Percentiles rank a stretch among this genome's conserved stretches.
These are phyloP conservation scores for Pedionomus torquatus DNA, from an alignment of 2,113 vertebrate species.

Conservation along the genomic window DNA sequence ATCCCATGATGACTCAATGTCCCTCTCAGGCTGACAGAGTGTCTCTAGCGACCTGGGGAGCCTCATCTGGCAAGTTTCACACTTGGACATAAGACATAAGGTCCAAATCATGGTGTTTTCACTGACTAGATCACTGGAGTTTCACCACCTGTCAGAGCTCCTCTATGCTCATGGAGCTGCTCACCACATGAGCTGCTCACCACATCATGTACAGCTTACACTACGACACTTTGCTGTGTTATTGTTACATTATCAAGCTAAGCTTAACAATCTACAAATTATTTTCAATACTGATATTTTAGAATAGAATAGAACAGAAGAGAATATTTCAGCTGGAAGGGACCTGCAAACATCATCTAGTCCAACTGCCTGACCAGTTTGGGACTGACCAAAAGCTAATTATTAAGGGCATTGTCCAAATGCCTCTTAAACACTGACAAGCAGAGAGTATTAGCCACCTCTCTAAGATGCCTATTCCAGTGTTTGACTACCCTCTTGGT, in stretches of 20 bases:
- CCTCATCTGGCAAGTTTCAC: background rate
- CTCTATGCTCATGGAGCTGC: background rate
- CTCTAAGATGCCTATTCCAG: background rate
- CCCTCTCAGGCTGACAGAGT: background rate
- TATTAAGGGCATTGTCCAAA: background rate
- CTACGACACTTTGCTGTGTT: background rate
- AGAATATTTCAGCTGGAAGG: background rate
- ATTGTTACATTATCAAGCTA: background rate
- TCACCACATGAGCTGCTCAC: background rate
- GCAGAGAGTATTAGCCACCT: background rate
- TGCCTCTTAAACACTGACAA: background rate
- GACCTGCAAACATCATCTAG: background rate
- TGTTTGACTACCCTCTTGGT: background rate
- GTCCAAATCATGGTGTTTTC: background rate
- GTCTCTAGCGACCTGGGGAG: background rate
- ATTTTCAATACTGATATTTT: background rate
- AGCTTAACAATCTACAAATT: background rate
- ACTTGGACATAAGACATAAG: background rate
- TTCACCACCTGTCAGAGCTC: background rate
- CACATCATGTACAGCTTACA: accelerated
- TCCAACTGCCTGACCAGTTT: background rate
- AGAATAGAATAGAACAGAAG: background rate
- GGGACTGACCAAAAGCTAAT: background rate
- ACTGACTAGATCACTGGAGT: background rate
- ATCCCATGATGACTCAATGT: background rate